phyloP scores from a whole-genome alignment of 2,113 vertebrate species.

The Pandion haliaetus region DNA sequence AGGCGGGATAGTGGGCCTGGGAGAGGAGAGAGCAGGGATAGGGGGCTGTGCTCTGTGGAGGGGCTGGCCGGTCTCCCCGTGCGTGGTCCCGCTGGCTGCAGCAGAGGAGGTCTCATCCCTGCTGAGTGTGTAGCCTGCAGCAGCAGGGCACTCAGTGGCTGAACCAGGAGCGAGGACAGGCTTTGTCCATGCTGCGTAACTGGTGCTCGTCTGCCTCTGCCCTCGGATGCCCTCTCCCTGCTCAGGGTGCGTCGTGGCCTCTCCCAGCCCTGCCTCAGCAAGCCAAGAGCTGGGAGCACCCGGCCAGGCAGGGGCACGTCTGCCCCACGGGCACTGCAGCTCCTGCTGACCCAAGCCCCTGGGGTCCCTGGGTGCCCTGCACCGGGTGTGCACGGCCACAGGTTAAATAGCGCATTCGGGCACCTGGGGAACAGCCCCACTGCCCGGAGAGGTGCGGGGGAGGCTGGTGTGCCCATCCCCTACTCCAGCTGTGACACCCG shows the following conservation, averaged over 20 bases:
- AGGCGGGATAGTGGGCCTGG: rapidly evolving
- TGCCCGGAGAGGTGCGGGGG: rapidly evolving
- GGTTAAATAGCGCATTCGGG: rapidly evolving
- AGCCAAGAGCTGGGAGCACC: not conserved
- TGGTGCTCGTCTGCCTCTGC: not conserved
- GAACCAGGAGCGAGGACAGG: not conserved
- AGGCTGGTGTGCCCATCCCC: not conserved
- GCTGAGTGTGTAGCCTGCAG: rapidly evolving
- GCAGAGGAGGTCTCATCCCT: not conserved
- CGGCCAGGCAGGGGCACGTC: rapidly evolving
- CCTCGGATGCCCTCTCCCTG: not conserved
- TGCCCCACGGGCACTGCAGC: not conserved
- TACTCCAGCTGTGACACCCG: not conserved
- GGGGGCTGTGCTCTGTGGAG: not conserved
- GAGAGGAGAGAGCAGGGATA: not conserved
- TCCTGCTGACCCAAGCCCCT: not conserved
- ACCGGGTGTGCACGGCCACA: rapidly evolving
- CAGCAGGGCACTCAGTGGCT: rapidly evolving
- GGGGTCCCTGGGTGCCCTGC: not conserved
- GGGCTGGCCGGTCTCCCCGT: not conserved
- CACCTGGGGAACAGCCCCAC: not conserved
- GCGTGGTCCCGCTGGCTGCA: rapidly evolving
- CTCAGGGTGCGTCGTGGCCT: rapidly evolving
- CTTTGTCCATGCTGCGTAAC: rapidly evolving
- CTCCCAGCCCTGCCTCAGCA: not conserved